phyloP scores from a whole-genome alignment of 2,888 invertebrate genomes.

The Penaeus monodon region DNA sequence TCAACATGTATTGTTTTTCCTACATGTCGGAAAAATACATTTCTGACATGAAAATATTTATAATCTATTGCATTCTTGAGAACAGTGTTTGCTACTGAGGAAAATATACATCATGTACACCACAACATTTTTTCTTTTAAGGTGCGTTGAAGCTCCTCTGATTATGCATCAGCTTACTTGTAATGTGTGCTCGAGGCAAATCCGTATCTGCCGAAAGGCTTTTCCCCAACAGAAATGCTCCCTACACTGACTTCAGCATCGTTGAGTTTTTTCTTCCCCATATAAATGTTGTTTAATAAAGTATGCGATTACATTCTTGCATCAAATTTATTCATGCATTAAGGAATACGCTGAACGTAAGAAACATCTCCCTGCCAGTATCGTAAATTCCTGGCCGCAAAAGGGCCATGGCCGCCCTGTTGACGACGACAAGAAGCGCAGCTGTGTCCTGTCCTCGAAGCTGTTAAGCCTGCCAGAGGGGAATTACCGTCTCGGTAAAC shows the following conservation, averaged over 20 bases:
- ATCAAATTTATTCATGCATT: no score
- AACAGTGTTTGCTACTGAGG: no score
- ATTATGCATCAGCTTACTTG: slow-evolving; percentile 76
- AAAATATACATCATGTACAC: neutral
- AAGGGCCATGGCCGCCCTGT: slow-evolving; percentile 57
- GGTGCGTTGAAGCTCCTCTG: slow-evolving; percentile 74
- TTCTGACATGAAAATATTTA: no score
- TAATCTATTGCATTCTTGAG: no score
- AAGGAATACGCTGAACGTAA: no score
- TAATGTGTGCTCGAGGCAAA: slow-evolving; percentile 74
- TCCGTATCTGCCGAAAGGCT: slow-evolving; percentile 75
- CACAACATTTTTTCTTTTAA: neutral
- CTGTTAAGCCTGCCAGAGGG: slow-evolving; percentile 72
- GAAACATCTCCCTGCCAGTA: slow-evolving; percentile 18
- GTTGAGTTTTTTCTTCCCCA: no score
- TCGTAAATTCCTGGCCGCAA: slow-evolving; percentile 64
- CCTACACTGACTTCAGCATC: slow-evolving; percentile 75
- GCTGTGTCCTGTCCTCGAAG: slow-evolving; percentile 46
- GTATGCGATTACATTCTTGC: no score
- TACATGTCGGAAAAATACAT: no score
- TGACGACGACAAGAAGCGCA: slow-evolving; percentile 53
- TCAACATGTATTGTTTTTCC: no score
- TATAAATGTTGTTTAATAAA: no score
- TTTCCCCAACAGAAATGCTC: slow-evolving; percentile 76
- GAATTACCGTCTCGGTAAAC: slow-evolving; percentile 96